Conservation (phyloP, 2,797 vertebrate species). For the Pempheris klunzingeri region DNA sequence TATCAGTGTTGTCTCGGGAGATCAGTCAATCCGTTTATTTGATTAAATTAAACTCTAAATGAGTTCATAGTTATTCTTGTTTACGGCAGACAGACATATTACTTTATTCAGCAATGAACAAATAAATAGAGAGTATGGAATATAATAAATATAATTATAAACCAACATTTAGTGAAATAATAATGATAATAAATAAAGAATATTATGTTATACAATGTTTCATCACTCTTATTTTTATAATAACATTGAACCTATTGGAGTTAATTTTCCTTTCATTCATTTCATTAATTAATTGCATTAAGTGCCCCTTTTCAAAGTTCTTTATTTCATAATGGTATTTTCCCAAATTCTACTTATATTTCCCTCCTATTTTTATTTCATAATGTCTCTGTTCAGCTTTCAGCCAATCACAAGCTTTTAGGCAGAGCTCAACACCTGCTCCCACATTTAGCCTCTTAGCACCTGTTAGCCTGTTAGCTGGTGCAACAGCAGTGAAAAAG, state of each 20-base stretch:
- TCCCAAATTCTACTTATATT: neutral
- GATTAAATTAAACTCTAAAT: fast-evolving
- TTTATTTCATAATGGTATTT: neutral
- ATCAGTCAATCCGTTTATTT: neutral
- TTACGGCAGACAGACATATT: neutral
- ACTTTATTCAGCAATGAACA: neutral
- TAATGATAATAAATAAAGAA: too few relatives aligned
- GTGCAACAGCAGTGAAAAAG: neutral
- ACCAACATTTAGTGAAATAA: neutral
- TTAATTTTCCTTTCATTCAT: neutral
- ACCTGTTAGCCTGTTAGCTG: neutral
- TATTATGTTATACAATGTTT: too few relatives aligned
- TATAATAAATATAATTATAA: neutral
- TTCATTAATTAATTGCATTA: neutral
- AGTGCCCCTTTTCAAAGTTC: neutral
- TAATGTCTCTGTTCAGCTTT: neutral
- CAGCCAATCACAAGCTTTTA: neutral
- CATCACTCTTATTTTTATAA: neutral
- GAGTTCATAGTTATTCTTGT: neutral
- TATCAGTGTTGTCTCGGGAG: neutral
- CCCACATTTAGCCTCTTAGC: neutral
- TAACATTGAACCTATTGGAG: neutral
- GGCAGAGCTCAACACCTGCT: neutral
- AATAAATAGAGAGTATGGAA: neutral
- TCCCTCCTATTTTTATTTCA: neutral